Percentiles rank a stretch among this genome's conserved stretches.
phyloP scores from a whole-genome alignment of 1,140 invertebrate species.

The Dufourea novaeangliae region DNA sequence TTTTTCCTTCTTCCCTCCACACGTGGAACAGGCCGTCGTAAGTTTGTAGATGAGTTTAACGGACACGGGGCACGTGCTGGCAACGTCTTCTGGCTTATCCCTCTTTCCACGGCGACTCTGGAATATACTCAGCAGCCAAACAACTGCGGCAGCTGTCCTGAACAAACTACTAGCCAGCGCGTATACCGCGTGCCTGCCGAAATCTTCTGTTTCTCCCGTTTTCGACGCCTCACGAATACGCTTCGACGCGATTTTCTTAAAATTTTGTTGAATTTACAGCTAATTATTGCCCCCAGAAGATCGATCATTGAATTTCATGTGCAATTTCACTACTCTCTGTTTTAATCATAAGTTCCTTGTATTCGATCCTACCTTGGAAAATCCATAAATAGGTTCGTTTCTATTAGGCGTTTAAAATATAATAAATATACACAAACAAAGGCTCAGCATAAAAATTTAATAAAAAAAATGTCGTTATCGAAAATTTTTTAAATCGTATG shows the following conservation, averaged over 20 bases:
- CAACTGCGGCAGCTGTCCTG: slow-evolving; percentile 72
- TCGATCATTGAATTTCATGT: too few species aligned
- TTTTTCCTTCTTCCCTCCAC: slow-evolving; percentile 29
- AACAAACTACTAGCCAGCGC: slow-evolving; percentile 50
- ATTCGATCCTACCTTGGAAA: too few species aligned
- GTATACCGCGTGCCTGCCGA: slow-evolving; percentile 27
- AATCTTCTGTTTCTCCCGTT: slow-evolving; percentile 38
- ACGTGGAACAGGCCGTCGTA: slow-evolving; percentile 38
- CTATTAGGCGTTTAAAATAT: too few species aligned
- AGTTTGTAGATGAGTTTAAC: slow-evolving; percentile 67
- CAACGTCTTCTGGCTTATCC: slow-evolving; percentile 67
- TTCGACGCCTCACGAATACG: neutral
- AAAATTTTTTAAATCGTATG: too few species aligned
- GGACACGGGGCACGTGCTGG: slow-evolving; percentile 74
- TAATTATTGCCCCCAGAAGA: too few species aligned
- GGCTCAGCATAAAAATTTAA: too few species aligned
- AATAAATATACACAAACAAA: too few species aligned
- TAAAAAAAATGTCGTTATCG: too few species aligned
- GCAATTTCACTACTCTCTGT: too few species aligned
- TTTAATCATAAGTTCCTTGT: too few species aligned
- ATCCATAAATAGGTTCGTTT: too few species aligned
- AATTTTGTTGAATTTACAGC: too few species aligned
- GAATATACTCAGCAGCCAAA: slow-evolving; percentile 68
- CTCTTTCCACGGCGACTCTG: slow-evolving; percentile 57
- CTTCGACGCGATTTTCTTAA: neutral